Evolutionary conservation across 37 sponge, comb jelly and placozoan genomes (phyloP).

Genomic region (Chondrosia reniformis): DNA sequence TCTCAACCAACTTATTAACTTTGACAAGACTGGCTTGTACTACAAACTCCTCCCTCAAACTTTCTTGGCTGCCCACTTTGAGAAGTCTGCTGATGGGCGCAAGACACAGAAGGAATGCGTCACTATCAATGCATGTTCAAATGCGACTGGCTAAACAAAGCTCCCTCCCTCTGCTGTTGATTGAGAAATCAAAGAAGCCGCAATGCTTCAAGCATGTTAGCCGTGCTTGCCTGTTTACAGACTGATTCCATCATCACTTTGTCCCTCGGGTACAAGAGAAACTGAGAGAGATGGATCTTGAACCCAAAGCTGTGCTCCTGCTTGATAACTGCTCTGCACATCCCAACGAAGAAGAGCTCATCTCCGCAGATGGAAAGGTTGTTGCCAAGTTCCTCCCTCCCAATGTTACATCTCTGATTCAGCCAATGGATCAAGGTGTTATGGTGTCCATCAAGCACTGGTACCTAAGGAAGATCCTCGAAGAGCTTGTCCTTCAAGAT

Average conservation of each 20-base stretch:
- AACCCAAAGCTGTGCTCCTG: conserved; percentile 49
- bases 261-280: conserved; percentile 35
- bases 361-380: conserved; percentile 37
- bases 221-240: conserved; percentile 24
- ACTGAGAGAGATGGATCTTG: conserved; percentile 15
- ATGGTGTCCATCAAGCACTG: conserved; percentile 30
- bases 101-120: conserved; percentile 15
- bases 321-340: conserved; percentile 70
- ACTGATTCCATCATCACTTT: conserved; percentile 61
- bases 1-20: conserved; percentile 47
- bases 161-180: not conserved
- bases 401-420: conserved; percentile 61
- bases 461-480: conserved; percentile 47
- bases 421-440: conserved; percentile 84
- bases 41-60: conserved; percentile 46
- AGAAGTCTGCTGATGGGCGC: conserved; percentile 58
- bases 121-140: conserved; percentile 50
- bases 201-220: not conserved
- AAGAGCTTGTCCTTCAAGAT: conserved; percentile 49
- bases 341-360: conserved; percentile 43
- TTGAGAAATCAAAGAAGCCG: not conserved
- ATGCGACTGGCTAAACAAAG: conserved; percentile 44
- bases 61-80: conserved; percentile 43
- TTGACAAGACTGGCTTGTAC: conserved; percentile 72
- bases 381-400: conserved; percentile 61